These are phyloP conservation scores for Emberiza fucata DNA, from an alignment of 2,113 vertebrate species.

Conservation along the genomic window DNA sequence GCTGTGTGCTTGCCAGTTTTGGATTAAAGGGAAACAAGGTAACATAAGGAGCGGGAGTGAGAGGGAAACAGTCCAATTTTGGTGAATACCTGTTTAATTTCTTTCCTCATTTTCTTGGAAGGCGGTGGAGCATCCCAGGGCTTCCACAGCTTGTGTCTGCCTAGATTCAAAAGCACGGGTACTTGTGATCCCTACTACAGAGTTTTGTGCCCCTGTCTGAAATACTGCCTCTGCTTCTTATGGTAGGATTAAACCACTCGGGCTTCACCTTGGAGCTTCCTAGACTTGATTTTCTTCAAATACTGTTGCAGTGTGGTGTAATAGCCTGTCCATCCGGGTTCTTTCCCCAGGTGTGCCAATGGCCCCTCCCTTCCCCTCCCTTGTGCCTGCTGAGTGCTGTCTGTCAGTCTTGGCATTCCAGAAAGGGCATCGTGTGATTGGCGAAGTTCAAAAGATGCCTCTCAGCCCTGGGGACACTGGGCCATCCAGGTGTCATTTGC, in stretches of 20 bases:
- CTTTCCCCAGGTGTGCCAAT: too few species aligned
- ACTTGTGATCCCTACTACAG: background rate
- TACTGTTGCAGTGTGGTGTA: too few species aligned
- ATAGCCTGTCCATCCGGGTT: too few species aligned
- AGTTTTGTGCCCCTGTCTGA: background rate
- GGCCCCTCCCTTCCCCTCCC: too few species aligned
- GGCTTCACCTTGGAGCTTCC: background rate
- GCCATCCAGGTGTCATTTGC: too few species aligned
- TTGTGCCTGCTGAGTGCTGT: too few species aligned
- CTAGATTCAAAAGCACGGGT: background rate
- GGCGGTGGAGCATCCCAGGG: background rate
- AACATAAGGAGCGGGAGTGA: background rate
- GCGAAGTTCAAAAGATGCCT: too few species aligned
- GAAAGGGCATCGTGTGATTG: too few species aligned
- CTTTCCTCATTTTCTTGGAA: background rate
- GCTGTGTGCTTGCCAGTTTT: fast-evolving
- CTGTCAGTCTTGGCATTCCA: too few species aligned
- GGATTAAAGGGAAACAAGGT: background rate
- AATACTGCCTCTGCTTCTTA: background rate
- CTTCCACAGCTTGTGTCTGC: background rate
- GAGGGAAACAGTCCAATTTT: background rate
- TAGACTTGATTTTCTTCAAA: background rate
- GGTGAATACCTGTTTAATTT: background rate
- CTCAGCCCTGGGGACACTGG: too few species aligned
- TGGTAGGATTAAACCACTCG: background rate